Base-by-base conservation (phyloP, 2,797 vertebrate species). In the Dendrocincla tyrannina region DNA sequence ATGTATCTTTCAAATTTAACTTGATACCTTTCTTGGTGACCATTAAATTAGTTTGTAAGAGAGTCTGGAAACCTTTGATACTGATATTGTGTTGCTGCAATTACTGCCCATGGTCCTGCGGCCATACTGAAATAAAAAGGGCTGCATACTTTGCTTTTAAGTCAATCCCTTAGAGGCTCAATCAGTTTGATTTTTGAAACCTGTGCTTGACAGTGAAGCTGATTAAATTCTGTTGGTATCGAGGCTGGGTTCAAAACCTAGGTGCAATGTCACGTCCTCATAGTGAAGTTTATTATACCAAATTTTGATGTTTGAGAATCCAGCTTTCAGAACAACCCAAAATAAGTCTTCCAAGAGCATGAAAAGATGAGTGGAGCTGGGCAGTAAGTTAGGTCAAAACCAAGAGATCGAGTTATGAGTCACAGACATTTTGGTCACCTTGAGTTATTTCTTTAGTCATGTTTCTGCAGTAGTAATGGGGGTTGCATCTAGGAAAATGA, bases 181-280 rank as follows among this genome's bases (percentile, higher is more conserved):
- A 92, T 94, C 94, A 93, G 64, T 94, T 94, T 81, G 88, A 91
- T 96, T 92, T 93, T 53, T 95, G 93, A 96, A 95, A 89, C 80
- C 60, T 80, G 23, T 79, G 32, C 60, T 83, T 95, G 95, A 55
- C 91, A 80, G 70, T 49, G 76, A 89, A 83, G 74, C 77, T 87
- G 68, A 96, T 94, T 94, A 95, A 94, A 95, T 92, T 91, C 77
- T 89, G 35, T 77, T 78, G 46, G 33, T 74, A 55, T 77, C 70
- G 68, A 91, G 74, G 53, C 83, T 18, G 46, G 80, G 67, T 95
- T 95, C 67, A 93, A 89, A 95, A 89, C 70, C 72, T n/a, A 42
- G 25, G 78, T 88, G 64, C 49, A 68, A 66, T 79, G 77, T 78
- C 49, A 44, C 64, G 49, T 70, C 91, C 67, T 95, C 33, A 27